Percentiles rank a stretch among this genome's conserved stretches.
Evolutionary conservation across 2,888 invertebrate genomes (phyloP).

Genomic region (Gymnocheta viridis): DNA sequence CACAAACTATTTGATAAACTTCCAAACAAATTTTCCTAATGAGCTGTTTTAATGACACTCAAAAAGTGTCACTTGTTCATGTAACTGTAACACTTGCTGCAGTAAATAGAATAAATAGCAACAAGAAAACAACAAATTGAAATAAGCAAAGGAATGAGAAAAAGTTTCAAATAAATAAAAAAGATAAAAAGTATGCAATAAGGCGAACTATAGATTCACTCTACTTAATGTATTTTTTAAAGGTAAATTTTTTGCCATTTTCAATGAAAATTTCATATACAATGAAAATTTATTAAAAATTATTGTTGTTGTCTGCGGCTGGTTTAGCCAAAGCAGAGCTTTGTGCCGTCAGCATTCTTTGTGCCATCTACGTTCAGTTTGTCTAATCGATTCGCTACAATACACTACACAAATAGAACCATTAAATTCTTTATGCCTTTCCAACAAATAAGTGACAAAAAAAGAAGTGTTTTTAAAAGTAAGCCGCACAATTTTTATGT

Average conservation of each 20-base stretch:
- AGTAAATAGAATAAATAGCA: constrained; percentile 27
- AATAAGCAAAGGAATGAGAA: neutral
- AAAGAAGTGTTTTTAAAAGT: neutral
- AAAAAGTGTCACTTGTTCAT: constrained; percentile 65
- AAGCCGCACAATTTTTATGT: neutral
- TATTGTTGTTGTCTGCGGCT: neutral
- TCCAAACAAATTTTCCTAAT: constrained; percentile 70
- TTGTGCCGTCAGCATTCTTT: too few relatives aligned
- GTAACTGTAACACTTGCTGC: constrained; percentile 60
- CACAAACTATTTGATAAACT: constrained; percentile 68
- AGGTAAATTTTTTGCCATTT: too few relatives aligned
- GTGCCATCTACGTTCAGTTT: too few relatives aligned
- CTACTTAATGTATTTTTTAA: neutral
- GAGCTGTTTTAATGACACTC: constrained; percentile 69
- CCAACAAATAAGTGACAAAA: neutral
- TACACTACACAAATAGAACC: neutral
- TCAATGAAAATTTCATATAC: too few relatives aligned
- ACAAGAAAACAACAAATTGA: constrained; percentile 19
- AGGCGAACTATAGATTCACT: neutral
- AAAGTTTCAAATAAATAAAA: constrained; percentile 6
- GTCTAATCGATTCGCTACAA: neutral
- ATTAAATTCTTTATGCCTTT: neutral
- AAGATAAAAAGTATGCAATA: neutral
- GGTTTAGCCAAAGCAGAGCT: too few relatives aligned
- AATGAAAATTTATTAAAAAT: too few relatives aligned